Evolutionary conservation across 2,113 vertebrate genomes (phyloP), one percentile per base, ranked within the genome.

Genomic region (Pterocles gutturalis): DNA sequence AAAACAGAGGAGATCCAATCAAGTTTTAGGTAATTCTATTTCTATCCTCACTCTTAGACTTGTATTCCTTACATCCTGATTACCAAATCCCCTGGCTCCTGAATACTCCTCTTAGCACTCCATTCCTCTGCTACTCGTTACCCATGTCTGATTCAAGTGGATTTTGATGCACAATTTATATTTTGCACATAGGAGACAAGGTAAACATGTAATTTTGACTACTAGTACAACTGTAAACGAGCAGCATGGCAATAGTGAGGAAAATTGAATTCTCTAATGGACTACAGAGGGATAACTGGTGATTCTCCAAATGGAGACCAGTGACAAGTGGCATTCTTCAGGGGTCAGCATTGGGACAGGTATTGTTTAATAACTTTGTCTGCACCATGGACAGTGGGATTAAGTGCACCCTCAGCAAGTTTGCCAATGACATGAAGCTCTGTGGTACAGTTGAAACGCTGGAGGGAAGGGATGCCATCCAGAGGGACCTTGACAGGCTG

Each of bases 151-250:
- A 91, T 46, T 85, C 54, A 49, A 4, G 9, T 33, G 12, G 49
- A 65, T 94, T 79, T 85, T 38, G 66, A 70, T 55, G 55, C 29
- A 77, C 46, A 76, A 21, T 70, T 89, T 54, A 22, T 82, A 62
- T 75, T 92, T 70, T 88, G 31, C 75, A 71, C 38, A 70, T 22
- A 75, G 51, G 45, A 89, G n/a, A 45, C 34, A 65, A 73, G 61
- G 66, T 69, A 95, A 97, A 86, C 45, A 53, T 89, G 29, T 65
- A 85, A 92, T 93, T 94, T 89, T 88, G 62, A 61, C 46, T 53
- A 15, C 38, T 62, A 20, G n/a, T n/a, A 49, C 62, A 70, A 86
- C 38, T 76, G 83, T 43, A 89, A 96, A 87, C 13, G 22, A 91
- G n/a, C 36, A 96, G 46, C 25, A n/a, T 12, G 26, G 24, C 36